phyloP scores from a whole-genome alignment of 2,888 invertebrate genomes.

The Spodoptera littoralis region DNA sequence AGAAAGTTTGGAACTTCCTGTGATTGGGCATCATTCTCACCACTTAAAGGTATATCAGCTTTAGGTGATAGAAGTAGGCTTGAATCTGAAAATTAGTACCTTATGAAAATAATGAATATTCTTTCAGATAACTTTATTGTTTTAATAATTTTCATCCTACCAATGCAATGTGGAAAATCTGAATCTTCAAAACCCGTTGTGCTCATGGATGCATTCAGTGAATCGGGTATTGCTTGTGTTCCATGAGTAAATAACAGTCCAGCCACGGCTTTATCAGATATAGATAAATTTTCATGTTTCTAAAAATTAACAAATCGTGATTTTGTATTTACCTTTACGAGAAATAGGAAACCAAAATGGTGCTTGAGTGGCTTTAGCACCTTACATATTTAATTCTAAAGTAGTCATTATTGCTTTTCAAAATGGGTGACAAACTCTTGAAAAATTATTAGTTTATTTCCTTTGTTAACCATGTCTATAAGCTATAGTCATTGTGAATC shows the following conservation, averaged over 20 bases:
- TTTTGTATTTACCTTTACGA: too few species aligned
- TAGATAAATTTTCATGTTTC: slow-evolving; percentile 45
- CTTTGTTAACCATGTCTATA: too few species aligned
- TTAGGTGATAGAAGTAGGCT: slow-evolving; percentile 82
- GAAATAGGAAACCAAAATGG: too few species aligned
- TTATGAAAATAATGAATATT: neutral
- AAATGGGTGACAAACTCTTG: too few species aligned
- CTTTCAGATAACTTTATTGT: neutral
- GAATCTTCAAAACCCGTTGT: slow-evolving; percentile 77
- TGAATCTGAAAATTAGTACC: slow-evolving; percentile 70
- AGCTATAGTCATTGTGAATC: too few species aligned
- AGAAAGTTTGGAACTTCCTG: slow-evolving; percentile 81
- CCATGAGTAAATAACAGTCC: slow-evolving; percentile 76
- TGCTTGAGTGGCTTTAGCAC: too few species aligned
- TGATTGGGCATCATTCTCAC: slow-evolving; percentile 66
- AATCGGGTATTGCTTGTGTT: slow-evolving; percentile 71
- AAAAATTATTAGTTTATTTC: too few species aligned
- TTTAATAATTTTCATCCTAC: slow-evolving; percentile 53
- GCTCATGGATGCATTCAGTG: slow-evolving; percentile 75
- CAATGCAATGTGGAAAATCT: slow-evolving; percentile 77
- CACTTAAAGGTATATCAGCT: slow-evolving; percentile 69
- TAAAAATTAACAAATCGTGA: slow-evolving; percentile 42
- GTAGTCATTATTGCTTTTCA: too few species aligned
- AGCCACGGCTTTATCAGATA: slow-evolving; percentile 60
- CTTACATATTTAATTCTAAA: too few species aligned